Evolutionary conservation across 2,888 invertebrate species (phyloP).

Genomic region (Thereva unica): DNA sequence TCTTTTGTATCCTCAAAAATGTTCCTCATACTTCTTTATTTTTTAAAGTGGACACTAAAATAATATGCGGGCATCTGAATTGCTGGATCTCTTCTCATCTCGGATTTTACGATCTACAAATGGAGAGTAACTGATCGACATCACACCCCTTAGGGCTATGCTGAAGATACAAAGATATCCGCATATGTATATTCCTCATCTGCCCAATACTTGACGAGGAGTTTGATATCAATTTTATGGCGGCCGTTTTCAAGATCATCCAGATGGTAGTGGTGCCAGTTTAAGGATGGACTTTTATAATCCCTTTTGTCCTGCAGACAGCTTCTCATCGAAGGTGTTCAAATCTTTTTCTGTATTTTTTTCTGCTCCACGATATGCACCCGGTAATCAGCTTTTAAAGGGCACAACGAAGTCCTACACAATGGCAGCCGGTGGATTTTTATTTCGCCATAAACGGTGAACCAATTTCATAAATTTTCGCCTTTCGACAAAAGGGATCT

Average conservation of each 20-base stretch:
- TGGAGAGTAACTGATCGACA: slow-evolving; percentile 26
- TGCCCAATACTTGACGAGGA: slow-evolving; percentile 12
- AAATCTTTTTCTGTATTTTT: slow-evolving; percentile 11
- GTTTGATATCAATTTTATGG: slow-evolving; percentile 22
- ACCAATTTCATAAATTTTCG: slow-evolving; percentile 31
- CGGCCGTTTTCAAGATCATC: slow-evolving; percentile 15
- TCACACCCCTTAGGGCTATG: slow-evolving; percentile 18
- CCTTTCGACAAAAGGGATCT: slow-evolving; percentile 20
- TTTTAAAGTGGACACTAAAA: slow-evolving; percentile 34
- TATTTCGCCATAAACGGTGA: slow-evolving; percentile 29
- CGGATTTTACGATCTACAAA: slow-evolving; percentile 29
- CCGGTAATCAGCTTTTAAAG: slow-evolving; percentile 18
- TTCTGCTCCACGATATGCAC: slow-evolving; percentile 8
- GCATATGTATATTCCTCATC: slow-evolving; percentile 1
- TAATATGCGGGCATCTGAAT: slow-evolving; percentile 34
- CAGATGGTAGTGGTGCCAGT: too few species aligned
- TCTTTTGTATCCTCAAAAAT: slow-evolving; percentile 35
- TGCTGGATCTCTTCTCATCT: slow-evolving; percentile 21
- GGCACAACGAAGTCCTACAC: slow-evolving; percentile 4
- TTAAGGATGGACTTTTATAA: slow-evolving; percentile 11
- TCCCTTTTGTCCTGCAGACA: slow-evolving; percentile 18
- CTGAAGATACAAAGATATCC: slow-evolving; percentile 23
- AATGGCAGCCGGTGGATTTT: not conserved
- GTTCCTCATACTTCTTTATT: slow-evolving; percentile 6
- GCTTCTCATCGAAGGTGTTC: slow-evolving; percentile 20